Evolutionary conservation across 2,113 vertebrate species (phyloP), one percentile per base, ranked within the genome.

Genomic region (Polypterus bichir): DNA sequence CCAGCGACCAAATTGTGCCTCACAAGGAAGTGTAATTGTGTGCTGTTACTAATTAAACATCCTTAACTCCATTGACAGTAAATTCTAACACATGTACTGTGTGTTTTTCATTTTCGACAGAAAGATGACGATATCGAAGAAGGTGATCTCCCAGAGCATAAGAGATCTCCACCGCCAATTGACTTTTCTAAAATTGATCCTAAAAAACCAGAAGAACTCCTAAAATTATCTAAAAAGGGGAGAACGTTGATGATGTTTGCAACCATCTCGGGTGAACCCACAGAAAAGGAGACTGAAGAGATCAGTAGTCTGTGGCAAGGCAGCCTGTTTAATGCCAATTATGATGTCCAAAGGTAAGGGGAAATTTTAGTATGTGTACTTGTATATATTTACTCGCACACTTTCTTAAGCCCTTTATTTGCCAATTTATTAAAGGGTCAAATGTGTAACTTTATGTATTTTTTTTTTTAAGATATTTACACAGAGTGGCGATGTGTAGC

Each of bases 241-340:
- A 89, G 90, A 72, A 98, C 96, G 0, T 71, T 99, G 64, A 99
- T 99, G 95, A 91, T 99, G 71, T 99, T 99, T 51, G 93, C 89
- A 1, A 91, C 92, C 0, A 91, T 99, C 64, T 91, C 93, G 0
- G 96, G 92, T 60, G 77, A 77, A 53, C 94, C 96, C n/a, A 88
- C 84, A 0, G 95, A 98, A 74, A 97, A 97, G 66, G 93, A 99
- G 76, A 97, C 89, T 0, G 95, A 99, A 66, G 89, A 97, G 69
- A 78, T 99, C 64, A 97, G 91, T 1, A 88, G 91, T 68, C 70
- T 99, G 69, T 99, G 96, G 96, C 96, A 99, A 76, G 89, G 93
- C 57, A 91, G 96, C 62, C 92, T 99, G 10, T 99, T 97, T 80
- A 99, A 99, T 0, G 96, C 92, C 57, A 97, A 99, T 83, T 98